Evolutionary conservation across 1,140 invertebrate genomes (phyloP).

Genomic region (Drosophila pachea): DNA sequence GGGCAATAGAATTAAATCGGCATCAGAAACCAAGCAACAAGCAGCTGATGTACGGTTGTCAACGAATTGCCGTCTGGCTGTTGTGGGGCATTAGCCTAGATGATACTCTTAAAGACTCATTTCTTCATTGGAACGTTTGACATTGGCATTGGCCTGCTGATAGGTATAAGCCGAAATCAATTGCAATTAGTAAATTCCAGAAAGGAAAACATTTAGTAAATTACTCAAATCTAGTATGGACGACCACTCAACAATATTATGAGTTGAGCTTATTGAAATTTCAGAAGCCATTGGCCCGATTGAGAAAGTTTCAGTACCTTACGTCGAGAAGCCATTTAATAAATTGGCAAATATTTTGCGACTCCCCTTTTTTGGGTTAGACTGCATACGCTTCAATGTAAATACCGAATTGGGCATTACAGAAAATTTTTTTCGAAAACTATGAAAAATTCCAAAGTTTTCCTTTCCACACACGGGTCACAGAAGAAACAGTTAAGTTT

Average conservation of each 20-base stretch:
- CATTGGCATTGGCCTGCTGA: background rate
- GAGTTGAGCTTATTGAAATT: slow-evolving; percentile 24
- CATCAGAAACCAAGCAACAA: slow-evolving; percentile 29
- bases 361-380: background rate
- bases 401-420: background rate
- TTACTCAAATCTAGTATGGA: background rate
- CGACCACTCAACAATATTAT: slow-evolving; percentile 8
- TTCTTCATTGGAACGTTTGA: background rate
- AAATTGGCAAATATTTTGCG: slow-evolving; percentile 32
- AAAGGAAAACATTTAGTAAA: slow-evolving; percentile 37
- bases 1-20: slow-evolving; percentile 15
- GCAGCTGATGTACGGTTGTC: slow-evolving; percentile 2
- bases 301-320: slow-evolving; percentile 14
- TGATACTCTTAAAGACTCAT: slow-evolving; percentile 9
- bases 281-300: slow-evolving; percentile 22
- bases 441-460: no score
- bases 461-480: no score
- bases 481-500: no score
- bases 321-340: slow-evolving; percentile 29
- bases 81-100: slow-evolving; percentile 28
- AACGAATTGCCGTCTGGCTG: slow-evolving; percentile 22
- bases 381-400: background rate
- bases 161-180: slow-evolving; percentile 30
- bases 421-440: background rate
- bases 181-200: slow-evolving; percentile 45